Percentiles rank a stretch among this genome's conserved stretches.
Conservation (phyloP, 1,140 invertebrate species). For the Pseudomyrmex dendroicus region DNA sequence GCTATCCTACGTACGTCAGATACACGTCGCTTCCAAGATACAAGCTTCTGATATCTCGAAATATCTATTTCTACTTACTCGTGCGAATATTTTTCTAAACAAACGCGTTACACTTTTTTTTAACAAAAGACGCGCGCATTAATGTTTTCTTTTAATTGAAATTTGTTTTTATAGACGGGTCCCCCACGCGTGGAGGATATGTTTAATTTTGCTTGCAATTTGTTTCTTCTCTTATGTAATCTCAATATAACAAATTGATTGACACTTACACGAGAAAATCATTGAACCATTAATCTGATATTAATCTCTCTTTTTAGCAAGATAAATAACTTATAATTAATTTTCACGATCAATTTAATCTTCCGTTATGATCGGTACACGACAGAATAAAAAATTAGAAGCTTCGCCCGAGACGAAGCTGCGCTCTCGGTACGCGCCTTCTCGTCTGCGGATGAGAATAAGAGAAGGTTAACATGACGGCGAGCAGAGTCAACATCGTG, state of each 20-base stretch:
- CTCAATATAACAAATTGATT: too few relatives aligned
- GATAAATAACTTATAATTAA: neutral
- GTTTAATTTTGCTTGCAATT: too few relatives aligned
- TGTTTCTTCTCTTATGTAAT: too few relatives aligned
- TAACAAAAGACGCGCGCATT: neutral
- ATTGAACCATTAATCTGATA: too few relatives aligned
- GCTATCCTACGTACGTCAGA: neutral
- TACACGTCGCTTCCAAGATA: neutral
- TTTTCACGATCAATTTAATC: conserved; percentile 5
- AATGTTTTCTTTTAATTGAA: neutral
- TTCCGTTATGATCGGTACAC: too few relatives aligned
- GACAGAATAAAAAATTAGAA: conserved; percentile 13
- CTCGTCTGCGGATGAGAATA: conserved; percentile 1
- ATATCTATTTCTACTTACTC: neutral
- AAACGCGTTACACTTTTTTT: neutral
- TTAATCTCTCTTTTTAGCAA: conserved; percentile 1
- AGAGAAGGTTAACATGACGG: conserved; percentile 42
- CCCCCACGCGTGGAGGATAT: too few relatives aligned
- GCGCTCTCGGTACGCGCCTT: neutral
- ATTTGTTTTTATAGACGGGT: neutral
- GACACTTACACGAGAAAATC: too few relatives aligned
- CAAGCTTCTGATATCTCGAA: conserved; percentile 6
- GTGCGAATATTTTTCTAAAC: neutral
- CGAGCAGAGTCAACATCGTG: conserved; percentile 38
- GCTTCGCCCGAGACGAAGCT: neutral